Base-by-base conservation (phyloP, 2,888 invertebrate species). In the Athalia rosae region DNA sequence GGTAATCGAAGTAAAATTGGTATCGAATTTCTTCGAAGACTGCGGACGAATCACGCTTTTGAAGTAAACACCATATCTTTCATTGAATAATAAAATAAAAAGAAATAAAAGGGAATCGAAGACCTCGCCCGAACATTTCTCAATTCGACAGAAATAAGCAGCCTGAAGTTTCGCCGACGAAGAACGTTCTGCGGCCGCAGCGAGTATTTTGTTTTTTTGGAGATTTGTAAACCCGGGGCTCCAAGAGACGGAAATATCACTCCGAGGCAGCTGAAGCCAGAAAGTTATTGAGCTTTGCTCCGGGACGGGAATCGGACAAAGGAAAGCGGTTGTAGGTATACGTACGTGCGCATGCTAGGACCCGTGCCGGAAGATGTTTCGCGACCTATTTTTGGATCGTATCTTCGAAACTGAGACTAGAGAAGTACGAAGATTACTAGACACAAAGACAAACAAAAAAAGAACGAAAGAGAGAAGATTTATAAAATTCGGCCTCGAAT, bases 21-120 rank as follows among this genome's bases (percentile, higher is more conserved):
- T 58, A 71, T 71, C 71, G 71, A 71, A 71, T 58, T 45, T 58
- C 41, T 71, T 8, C 58, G 58, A 56, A 58, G 71, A 71, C 71
- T 71, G 45, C 9, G 50, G 43, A 48, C 28, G 15, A 66, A 13
- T 66, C 48, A 9, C 66, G 45, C 66, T 28, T 28, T 28, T 28
- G 28, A 28, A 28, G 28, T 28, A 28, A 28, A 28, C 28, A 28
- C 28, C 28, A 28, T 1, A 28, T 28, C 28, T 56, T 45, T 58
- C 9, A 15, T 45, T 5, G 3, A 43, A n/a, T 3, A 6, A 3
- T 9, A 43, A 4, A 13, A 58, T 50, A 41, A n/a, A n/a, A 15
- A 58, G 45, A 41, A 71, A 13, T 45, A 43, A 56, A 71, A 71
- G n/a, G 50, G 28, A n/a, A 11, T 67, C 15, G 69, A 56, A 56